Evolutionary conservation across 2,113 vertebrate species (phyloP).

Genomic region (Bos javanicus): DNA sequence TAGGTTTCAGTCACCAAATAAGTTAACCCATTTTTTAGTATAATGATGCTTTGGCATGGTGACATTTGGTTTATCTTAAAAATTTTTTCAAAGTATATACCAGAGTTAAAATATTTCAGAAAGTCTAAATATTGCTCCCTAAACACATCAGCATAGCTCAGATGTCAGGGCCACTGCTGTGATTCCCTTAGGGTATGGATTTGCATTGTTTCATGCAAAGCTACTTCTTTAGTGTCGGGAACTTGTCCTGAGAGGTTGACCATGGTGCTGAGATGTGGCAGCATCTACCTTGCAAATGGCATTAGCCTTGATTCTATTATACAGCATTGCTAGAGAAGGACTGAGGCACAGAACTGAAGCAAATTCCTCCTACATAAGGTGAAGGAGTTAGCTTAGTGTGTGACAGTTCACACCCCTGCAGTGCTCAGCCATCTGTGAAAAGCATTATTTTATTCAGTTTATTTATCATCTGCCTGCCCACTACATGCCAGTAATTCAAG

Average conservation of each 20-base stretch:
- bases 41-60: not conserved
- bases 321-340: not conserved
- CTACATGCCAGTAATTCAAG: not conserved
- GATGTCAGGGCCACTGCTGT: too few species aligned
- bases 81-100: not conserved
- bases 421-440: not conserved
- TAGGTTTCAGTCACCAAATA: not conserved
- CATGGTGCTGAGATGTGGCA: not conserved
- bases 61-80: not conserved
- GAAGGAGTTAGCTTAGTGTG: not conserved
- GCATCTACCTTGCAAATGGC: not conserved
- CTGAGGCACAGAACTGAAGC: not conserved
- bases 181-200: not conserved
- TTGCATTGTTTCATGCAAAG: not conserved
- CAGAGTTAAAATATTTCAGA: not conserved
- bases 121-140: not conserved
- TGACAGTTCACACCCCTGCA: not conserved
- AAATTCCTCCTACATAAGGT: not conserved
- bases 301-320: not conserved
- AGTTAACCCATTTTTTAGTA: not conserved
- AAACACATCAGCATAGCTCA: not conserved
- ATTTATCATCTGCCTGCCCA: not conserved
- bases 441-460: not conserved
- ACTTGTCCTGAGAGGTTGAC: not conserved
- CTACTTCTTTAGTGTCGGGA: not conserved